Evolutionary conservation across 2,797 vertebrate species (phyloP), one percentile per base, ranked within the genome.

Genomic region (Cyprinodon diabolis): DNA sequence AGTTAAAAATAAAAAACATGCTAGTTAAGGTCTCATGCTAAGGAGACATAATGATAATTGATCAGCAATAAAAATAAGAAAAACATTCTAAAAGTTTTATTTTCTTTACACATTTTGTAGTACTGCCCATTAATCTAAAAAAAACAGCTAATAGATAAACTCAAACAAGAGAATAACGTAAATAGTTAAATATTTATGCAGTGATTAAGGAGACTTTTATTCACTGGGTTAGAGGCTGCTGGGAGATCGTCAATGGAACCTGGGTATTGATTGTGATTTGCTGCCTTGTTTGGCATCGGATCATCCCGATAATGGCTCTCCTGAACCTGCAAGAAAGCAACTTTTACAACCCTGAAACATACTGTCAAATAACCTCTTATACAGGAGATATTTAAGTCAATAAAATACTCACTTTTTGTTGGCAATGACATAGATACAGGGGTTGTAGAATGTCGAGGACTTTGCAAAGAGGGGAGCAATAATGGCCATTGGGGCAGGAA

Each of bases 401-500:
- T 30, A 68, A 62, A 57, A 62, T 37, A 77, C 96, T 96, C 91
- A 99, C 98, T 97, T 99, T 89, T 96, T 99, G 93, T 99, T 99
- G 77, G 98, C 96, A 68, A 96, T 87, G 0, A 98, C 97, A 72
- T 99, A 99, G 91, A 99, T 99, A 85, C 97, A 99, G 60, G 98
- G 98, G 84, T 99, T 99, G 91, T 99, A 99, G 90, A 99, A 98
- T 0, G 98, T 99, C 84, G 98, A 99, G 17, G 98, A 99, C 81
- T 99, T 99, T 79, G 98, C 98, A 1, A 99, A 99, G 1, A 99
- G 95, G 23, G 98, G 98, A 4, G 96, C 98, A 25, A 98, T 94
- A 84, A 99, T 97, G 25, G 98, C 98, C 97, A 99, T 94, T 1
- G 96, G 86, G 69, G 97, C 95, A 55, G 97, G 96, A 81, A 99